Conservation (phyloP, 2,888 invertebrate genomes). For the Germaria angustata region DNA sequence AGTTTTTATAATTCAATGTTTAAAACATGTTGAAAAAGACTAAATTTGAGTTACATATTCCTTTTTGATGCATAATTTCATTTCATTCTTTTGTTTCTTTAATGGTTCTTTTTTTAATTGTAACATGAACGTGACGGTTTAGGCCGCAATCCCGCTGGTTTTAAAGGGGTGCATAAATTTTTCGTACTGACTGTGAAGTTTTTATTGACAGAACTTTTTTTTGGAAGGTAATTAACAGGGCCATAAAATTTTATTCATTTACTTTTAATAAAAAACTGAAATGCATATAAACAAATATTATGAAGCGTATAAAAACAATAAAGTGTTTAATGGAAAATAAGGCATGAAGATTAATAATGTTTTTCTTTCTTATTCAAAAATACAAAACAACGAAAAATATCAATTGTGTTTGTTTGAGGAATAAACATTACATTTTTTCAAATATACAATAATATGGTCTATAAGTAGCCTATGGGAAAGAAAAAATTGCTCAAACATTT, state of each 20-base stretch:
- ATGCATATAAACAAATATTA: conserved; percentile 9
- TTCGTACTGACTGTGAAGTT: conserved; percentile 23
- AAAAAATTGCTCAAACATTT: too few relatives aligned
- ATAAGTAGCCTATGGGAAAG: too few relatives aligned
- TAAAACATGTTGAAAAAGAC: background rate
- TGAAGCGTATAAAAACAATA: background rate
- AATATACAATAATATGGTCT: too few relatives aligned
- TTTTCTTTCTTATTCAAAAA: too few relatives aligned
- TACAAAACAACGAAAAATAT: too few relatives aligned
- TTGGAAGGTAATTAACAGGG: conserved; percentile 50
- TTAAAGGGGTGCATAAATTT: conserved; percentile 58
- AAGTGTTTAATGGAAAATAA: background rate
- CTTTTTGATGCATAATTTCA: conserved; percentile 12
- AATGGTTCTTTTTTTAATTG: background rate
- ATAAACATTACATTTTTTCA: too few relatives aligned
- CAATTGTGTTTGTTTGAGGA: too few relatives aligned
- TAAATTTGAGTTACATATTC: background rate
- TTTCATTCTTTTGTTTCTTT: conserved; percentile 13
- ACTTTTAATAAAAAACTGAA: conserved; percentile 32
- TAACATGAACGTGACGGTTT: conserved; percentile 36
- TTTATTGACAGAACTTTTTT: background rate
- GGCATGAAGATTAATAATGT: too few relatives aligned
- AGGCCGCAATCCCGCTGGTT: conserved; percentile 55
- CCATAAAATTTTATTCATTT: conserved; percentile 51
- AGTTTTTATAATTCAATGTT: conserved; percentile 21